A percentile compares a stretch with the other conserved stretches of the same genome.
These are phyloP conservation scores for Choloepus didactylus DNA, from an alignment of 2,797 vertebrate species.

Conservation along the genomic window DNA sequence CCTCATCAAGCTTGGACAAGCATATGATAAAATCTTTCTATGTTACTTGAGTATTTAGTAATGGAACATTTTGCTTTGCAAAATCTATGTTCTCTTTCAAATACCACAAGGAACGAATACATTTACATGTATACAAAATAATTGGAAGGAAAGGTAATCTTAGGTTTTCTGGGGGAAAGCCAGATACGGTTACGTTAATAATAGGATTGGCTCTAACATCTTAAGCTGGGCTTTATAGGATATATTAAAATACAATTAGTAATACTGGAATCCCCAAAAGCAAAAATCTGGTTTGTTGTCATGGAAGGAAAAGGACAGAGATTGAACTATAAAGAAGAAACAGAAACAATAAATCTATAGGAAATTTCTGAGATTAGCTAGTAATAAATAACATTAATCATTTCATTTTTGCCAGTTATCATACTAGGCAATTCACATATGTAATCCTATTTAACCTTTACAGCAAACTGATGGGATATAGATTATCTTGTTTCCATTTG, in stretches of 20 bases:
- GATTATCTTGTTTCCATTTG: not conserved
- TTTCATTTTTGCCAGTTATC: not conserved
- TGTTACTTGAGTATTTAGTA: not conserved
- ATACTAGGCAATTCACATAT: not conserved
- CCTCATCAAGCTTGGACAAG: not conserved
- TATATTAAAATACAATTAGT: not conserved
- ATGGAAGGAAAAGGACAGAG: not conserved
- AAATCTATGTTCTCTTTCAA: conserved; percentile 60
- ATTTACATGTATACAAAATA: conserved; percentile 63
- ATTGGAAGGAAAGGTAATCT: conserved; percentile 56
- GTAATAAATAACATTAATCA: not conserved
- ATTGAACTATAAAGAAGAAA: not conserved
- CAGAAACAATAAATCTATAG: not conserved
- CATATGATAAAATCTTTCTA: not conserved
- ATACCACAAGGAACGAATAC: not conserved
- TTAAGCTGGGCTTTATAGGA: conserved; percentile 6
- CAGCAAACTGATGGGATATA: not conserved
- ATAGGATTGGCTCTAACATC: conserved; percentile 18
- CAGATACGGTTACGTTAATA: not conserved
- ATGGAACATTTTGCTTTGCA: conserved; percentile 57
- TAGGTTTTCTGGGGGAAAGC: not conserved
- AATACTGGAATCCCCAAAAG: conserved; percentile 38
- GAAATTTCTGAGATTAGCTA: not conserved
- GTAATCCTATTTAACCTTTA: not conserved
- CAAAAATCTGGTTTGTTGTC: not conserved